These are phyloP conservation scores for Acyrthosiphon pisum DNA, from an alignment of 1,140 invertebrate genomes.

Conservation along the genomic window DNA sequence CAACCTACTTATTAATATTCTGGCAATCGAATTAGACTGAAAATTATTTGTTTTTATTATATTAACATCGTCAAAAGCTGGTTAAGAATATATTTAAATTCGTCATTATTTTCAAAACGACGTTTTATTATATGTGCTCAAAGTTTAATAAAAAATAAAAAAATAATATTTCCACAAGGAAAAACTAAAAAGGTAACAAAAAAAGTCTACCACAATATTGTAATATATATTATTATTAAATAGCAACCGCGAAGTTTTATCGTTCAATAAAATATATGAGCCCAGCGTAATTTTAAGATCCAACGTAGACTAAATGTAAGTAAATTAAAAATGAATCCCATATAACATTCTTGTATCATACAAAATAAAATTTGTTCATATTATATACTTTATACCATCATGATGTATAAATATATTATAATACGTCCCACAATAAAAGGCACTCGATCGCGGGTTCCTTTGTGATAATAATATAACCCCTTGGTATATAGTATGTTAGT, in stretches of 20 bases:
- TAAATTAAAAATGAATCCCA: slow-evolving; percentile 9
- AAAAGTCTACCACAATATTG: neutral
- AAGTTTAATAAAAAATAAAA: neutral
- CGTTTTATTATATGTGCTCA: neutral
- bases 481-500: slow-evolving; percentile 17
- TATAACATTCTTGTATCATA: neutral
- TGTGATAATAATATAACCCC: slow-evolving; percentile 21
- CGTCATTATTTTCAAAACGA: neutral
- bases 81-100: neutral
- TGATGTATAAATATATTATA: neutral
- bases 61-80: neutral
- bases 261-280: neutral
- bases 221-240: neutral
- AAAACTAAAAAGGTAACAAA: neutral
- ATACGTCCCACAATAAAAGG: slow-evolving; percentile 13
- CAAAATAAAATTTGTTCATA: neutral
- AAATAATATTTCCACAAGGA: neutral
- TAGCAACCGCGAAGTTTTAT: neutral
- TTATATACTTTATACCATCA: neutral
- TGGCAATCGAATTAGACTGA: neutral
- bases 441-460: neutral
- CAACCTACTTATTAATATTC: neutral
- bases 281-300: neutral
- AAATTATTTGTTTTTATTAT: neutral
- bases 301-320: neutral